phyloP scores from a whole-genome alignment of 2,888 invertebrate genomes.

The Leucoptera coffeella region DNA sequence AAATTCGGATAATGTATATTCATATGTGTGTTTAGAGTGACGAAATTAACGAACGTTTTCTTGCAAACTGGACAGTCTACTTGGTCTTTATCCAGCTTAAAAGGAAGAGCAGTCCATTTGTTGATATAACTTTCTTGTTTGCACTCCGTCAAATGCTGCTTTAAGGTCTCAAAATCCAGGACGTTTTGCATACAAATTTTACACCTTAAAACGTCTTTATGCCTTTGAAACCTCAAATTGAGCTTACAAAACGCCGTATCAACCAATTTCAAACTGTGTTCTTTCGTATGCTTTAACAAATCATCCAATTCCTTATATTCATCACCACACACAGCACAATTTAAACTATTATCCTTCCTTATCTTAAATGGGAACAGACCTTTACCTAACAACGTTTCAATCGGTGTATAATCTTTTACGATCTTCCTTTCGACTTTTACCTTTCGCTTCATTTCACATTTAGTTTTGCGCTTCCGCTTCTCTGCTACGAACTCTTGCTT shows the following conservation, averaged over 20 bases:
- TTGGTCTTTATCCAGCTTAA: constrained; percentile 38
- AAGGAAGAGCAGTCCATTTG: constrained; percentile 29
- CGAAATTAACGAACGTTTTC: constrained; percentile 32
- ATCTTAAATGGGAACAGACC: constrained; percentile 39
- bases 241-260: constrained; percentile 31
- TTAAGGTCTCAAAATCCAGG: constrained; percentile 17
- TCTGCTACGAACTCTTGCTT: no score
- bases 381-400: constrained; percentile 17
- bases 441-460: no score
- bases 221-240: constrained; percentile 25
- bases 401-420: constrained; percentile 18
- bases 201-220: constrained; percentile 15
- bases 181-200: constrained; percentile 29
- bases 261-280: constrained; percentile 21
- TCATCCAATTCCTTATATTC: constrained; percentile 20
- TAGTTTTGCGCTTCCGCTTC: no score
- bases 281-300: constrained; percentile 18
- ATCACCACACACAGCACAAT: constrained; percentile 26
- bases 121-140: constrained; percentile 12
- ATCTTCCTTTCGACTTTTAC: no score
- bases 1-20: constrained; percentile 44
- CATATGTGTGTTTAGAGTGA: constrained; percentile 42
- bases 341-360: constrained; percentile 17
- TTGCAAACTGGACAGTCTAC: constrained; percentile 36
- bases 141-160: constrained; percentile 22